phyloP scores from a whole-genome alignment of 1,140 invertebrate genomes.

The Calephelis virginiensis region DNA sequence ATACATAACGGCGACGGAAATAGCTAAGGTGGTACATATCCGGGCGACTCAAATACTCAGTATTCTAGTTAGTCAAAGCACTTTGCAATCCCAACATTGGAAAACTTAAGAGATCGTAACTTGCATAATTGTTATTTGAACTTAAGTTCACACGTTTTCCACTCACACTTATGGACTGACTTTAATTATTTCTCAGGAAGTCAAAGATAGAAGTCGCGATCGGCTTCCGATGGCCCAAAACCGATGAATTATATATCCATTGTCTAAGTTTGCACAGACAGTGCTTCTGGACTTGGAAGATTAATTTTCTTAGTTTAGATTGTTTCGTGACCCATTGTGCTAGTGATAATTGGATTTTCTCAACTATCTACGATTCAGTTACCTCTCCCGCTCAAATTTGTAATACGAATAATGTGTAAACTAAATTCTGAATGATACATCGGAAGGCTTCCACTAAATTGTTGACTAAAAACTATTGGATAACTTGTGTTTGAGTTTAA shows the following conservation, averaged over 20 bases:
- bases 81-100: too few relatives aligned
- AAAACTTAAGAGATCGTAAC: too few relatives aligned
- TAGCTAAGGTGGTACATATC: too few relatives aligned
- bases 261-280: constrained; percentile 75
- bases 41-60: too few relatives aligned
- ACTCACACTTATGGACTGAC: neutral
- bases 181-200: constrained; percentile 10
- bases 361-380: constrained; percentile 70
- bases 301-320: constrained; percentile 79
- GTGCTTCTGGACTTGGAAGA: constrained; percentile 72
- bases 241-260: constrained; percentile 76
- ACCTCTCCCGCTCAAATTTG: constrained; percentile 52
- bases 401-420: constrained; percentile 30
- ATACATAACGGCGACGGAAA: neutral
- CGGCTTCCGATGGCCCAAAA: constrained; percentile 64
- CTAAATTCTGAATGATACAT: constrained; percentile 17
- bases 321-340: constrained; percentile 76
- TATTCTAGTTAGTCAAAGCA: too few relatives aligned
- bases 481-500: too few relatives aligned
- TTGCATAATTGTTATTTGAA: too few relatives aligned
- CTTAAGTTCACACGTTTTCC: too few relatives aligned
- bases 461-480: neutral
- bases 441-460: neutral
- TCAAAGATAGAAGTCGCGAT: constrained; percentile 40
- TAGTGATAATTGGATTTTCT: constrained; percentile 76